Percentiles rank a stretch among this genome's conserved stretches.
phyloP scores from a whole-genome alignment of 1,140 invertebrate species.

The Drosophila nigrodunni region DNA sequence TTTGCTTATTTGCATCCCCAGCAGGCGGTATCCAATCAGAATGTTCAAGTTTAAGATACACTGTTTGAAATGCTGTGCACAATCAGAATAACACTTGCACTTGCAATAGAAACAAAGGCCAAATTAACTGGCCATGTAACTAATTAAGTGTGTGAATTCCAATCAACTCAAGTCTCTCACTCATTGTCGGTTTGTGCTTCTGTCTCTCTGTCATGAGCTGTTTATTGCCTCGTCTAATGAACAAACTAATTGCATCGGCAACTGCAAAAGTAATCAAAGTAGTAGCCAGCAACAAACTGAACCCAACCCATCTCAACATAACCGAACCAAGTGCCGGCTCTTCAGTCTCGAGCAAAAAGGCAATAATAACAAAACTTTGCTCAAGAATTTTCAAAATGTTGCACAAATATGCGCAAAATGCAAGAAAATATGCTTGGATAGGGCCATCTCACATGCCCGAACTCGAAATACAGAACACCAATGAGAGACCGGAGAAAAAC shows the following conservation, averaged over 20 bases:
- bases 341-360: conserved; percentile 56
- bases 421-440: conserved; percentile 74
- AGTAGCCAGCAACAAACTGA: conserved; percentile 43
- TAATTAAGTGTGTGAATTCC: conserved; percentile 82
- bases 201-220: conserved; percentile 28
- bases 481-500: conserved; percentile 49
- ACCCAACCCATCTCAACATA: not conserved
- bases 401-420: conserved; percentile 82
- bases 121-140: conserved; percentile 58
- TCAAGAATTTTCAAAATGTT: conserved; percentile 81
- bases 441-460: conserved; percentile 32
- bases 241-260: conserved; percentile 82
- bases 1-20: conserved; percentile 41
- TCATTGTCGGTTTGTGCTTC: not conserved
- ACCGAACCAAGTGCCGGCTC: conserved; percentile 26
- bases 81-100: conserved; percentile 20
- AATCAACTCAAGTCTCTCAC: conserved; percentile 44
- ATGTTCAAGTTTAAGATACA: conserved; percentile 45
- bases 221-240: conserved; percentile 75
- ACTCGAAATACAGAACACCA: conserved; percentile 38
- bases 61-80: conserved; percentile 23
- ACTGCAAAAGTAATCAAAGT: conserved; percentile 83
- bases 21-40: conserved; percentile 16
- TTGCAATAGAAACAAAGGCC: conserved; percentile 31
- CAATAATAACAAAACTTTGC: conserved; percentile 82